Evolutionary conservation across 2,888 invertebrate genomes (phyloP).

Genomic region (Copidosoma aretas): DNA sequence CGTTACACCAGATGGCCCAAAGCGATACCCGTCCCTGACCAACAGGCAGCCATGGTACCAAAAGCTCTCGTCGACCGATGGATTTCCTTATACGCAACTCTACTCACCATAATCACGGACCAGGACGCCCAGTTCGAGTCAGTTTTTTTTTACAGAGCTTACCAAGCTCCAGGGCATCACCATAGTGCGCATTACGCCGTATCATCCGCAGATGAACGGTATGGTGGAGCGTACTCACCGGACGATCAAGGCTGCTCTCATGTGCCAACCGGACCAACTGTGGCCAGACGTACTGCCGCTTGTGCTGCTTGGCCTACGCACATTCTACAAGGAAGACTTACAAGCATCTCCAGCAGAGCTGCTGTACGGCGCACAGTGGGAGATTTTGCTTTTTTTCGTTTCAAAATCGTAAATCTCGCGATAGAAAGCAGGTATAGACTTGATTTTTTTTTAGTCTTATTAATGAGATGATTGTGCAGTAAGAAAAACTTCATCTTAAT

Average conservation of each 20-base stretch:
- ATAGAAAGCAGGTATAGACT: too few species aligned
- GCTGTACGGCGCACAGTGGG: not conserved
- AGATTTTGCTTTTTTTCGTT: too few species aligned
- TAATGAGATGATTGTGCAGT: too few species aligned
- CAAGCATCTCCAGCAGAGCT: not conserved
- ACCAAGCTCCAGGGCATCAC: conserved; percentile 35
- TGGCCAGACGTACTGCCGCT: not conserved
- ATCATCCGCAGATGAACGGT: conserved; percentile 46
- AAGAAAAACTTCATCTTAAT: too few species aligned
- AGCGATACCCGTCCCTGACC: not conserved
- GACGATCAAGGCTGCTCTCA: conserved; percentile 34
- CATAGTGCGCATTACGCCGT: conserved; percentile 44
- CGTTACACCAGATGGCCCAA: not conserved
- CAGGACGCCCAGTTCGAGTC: conserved; percentile 49
- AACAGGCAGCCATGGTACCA: not conserved
- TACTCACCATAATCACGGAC: conserved; percentile 49
- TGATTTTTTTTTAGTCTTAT: too few species aligned
- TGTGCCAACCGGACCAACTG: conserved; percentile 21
- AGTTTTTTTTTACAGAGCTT: conserved; percentile 40
- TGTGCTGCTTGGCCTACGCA: not conserved
- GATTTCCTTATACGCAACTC: conserved; percentile 51
- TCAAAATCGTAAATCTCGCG: too few species aligned
- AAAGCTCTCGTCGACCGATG: conserved; percentile 43
- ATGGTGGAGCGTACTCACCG: conserved; percentile 42
- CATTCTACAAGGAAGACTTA: not conserved